Conservation (phyloP, 35 echinoderm and acorn worm genomes). For the Patiria miniata region DNA sequence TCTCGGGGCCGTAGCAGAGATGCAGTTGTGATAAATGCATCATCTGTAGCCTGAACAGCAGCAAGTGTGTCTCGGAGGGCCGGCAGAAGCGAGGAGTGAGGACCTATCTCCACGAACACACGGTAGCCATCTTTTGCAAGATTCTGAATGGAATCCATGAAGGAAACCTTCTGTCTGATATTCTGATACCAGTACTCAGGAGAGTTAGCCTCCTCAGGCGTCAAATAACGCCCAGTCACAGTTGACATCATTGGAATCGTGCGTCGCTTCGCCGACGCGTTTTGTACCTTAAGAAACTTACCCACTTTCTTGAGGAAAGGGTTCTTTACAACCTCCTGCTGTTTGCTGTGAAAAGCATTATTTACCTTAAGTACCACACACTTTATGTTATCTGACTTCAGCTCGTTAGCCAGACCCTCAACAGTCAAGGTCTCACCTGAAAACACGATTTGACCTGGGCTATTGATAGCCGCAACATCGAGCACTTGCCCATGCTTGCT, state of each 20-base stretch:
- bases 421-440: conserved; percentile 44
- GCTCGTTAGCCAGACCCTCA: background rate
- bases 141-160: conserved; percentile 44
- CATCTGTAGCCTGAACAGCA: background rate
- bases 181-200: conserved; percentile 40
- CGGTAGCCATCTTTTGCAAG: conserved; percentile 39
- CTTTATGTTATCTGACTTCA: conserved; percentile 26
- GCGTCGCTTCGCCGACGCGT: background rate
- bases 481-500: background rate
- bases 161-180: conserved; percentile 31
- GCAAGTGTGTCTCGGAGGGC: conserved; percentile 35
- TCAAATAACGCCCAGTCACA: conserved; percentile 21
- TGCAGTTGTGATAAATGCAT: background rate
- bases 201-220: background rate
- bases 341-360: conserved; percentile 69
- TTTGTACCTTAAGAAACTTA: background rate
- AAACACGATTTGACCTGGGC: conserved; percentile 59
- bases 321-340: conserved; percentile 50
- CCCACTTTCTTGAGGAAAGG: conserved; percentile 27
- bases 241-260: conserved; percentile 55
- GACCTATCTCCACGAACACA: conserved; percentile 53
- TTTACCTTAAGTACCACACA: conserved; percentile 46
- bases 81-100: conserved; percentile 48
- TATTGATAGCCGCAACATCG: conserved; percentile 51
- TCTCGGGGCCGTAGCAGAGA: background rate